Conservation (phyloP, 2,797 vertebrate genomes). For the Chaetophractus vellerosus region DNA sequence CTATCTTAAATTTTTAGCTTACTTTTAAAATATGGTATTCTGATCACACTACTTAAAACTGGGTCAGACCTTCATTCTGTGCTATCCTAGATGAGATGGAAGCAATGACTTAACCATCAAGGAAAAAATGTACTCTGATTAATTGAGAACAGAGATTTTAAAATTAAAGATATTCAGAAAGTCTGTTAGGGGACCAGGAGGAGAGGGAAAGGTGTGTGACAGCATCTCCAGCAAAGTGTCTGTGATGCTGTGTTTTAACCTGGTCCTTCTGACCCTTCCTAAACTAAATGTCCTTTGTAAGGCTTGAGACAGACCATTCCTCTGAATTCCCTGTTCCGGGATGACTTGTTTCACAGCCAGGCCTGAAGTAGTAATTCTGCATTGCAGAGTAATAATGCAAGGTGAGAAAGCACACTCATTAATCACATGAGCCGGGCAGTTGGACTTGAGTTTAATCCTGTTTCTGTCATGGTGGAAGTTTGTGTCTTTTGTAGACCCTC, state of each 20-base stretch:
- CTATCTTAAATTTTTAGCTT: slow-evolving; percentile 46
- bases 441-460: not conserved
- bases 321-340: not conserved
- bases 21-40: slow-evolving; percentile 18
- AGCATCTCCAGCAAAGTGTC: not conserved
- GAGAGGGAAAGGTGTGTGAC: not conserved
- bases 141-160: slow-evolving; percentile 34
- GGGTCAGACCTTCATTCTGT: slow-evolving; percentile 15
- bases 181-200: not conserved
- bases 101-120: not conserved
- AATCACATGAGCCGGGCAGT: not conserved
- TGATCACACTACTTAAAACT: slow-evolving; percentile 22
- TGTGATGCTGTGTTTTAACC: not conserved
- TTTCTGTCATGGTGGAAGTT: too few species aligned
- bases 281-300: not conserved
- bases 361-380: not conserved
- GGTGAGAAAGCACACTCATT: not conserved
- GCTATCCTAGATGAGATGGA: slow-evolving; percentile 25
- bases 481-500: too few species aligned
- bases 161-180: slow-evolving; percentile 54
- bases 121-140: slow-evolving; percentile 35
- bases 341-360: not conserved
- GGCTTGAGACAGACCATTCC: not conserved
- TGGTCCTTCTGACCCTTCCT: not conserved
- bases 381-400: not conserved